Conservation (phyloP, 2,113 vertebrate genomes). For the Mustelus asterias region DNA sequence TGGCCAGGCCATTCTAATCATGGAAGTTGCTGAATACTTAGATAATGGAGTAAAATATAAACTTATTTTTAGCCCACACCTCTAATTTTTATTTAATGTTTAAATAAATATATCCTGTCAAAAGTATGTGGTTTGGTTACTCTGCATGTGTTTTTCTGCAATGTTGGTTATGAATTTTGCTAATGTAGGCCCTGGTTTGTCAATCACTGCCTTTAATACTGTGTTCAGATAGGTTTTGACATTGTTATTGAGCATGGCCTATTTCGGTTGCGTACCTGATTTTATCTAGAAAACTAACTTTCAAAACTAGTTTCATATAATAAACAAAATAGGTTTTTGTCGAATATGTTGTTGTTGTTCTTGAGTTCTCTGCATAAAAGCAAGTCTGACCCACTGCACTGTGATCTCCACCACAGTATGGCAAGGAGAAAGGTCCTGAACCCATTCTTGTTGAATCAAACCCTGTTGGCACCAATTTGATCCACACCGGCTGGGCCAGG, state of each 20-base stretch:
- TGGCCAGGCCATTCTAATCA: not conserved
- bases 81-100: not conserved
- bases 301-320: not conserved
- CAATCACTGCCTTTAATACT: not conserved
- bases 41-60: not conserved
- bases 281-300: not conserved
- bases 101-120: not conserved
- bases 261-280: not conserved
- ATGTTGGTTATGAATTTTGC: not conserved
- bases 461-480: too few relatives aligned
- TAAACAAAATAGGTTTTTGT: not conserved
- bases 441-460: too few relatives aligned
- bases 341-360: not conserved
- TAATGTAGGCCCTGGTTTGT: not conserved
- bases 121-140: not conserved
- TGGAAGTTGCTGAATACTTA: not conserved
- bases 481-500: too few relatives aligned
- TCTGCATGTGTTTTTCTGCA: not conserved
- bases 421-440: too few relatives aligned
- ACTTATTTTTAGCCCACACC: not conserved
- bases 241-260: not conserved
- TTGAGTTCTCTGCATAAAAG: too few relatives aligned
- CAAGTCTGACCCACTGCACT: too few relatives aligned
- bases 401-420: too few relatives aligned
- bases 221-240: not conserved